A percentile compares a stretch with the other conserved stretches of the same genome.
phyloP scores from a whole-genome alignment of 2,888 invertebrate genomes.

The Apodemia mormo region DNA sequence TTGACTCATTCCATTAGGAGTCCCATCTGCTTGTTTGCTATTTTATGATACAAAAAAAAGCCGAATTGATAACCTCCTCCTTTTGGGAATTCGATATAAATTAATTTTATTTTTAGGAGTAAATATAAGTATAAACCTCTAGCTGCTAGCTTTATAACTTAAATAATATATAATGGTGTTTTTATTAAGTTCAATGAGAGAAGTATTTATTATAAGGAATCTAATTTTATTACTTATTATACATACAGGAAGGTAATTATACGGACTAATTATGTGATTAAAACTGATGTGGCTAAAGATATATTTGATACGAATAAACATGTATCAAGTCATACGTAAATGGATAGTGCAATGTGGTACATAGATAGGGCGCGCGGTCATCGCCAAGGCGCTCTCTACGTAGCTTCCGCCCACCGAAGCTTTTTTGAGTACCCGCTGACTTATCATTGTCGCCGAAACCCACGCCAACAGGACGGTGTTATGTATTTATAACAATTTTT shows the following conservation, averaged over 20 bases:
- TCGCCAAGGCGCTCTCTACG: constrained; percentile 36
- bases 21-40: too few relatives aligned
- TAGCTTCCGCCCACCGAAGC: constrained; percentile 42
- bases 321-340: constrained; percentile 11
- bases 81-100: too few relatives aligned
- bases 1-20: too few relatives aligned
- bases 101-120: too few relatives aligned
- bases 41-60: too few relatives aligned
- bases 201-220: too few relatives aligned
- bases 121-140: too few relatives aligned
- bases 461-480: constrained; percentile 52
- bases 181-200: too few relatives aligned
- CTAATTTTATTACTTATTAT: too few relatives aligned
- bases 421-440: constrained; percentile 57
- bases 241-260: neutral
- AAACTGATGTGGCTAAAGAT: constrained; percentile 3
- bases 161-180: too few relatives aligned
- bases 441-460: constrained; percentile 69
- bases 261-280: neutral
- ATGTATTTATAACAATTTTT: constrained; percentile 19
- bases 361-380: constrained; percentile 29
- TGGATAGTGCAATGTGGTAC: constrained; percentile 25
- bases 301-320: neutral
- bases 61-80: too few relatives aligned
- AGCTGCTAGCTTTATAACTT: too few relatives aligned